Percentiles rank a stretch among this genome's conserved stretches.
Evolutionary conservation across 2,888 invertebrate species (phyloP).

Genomic region (Pherbina coryleti): DNA sequence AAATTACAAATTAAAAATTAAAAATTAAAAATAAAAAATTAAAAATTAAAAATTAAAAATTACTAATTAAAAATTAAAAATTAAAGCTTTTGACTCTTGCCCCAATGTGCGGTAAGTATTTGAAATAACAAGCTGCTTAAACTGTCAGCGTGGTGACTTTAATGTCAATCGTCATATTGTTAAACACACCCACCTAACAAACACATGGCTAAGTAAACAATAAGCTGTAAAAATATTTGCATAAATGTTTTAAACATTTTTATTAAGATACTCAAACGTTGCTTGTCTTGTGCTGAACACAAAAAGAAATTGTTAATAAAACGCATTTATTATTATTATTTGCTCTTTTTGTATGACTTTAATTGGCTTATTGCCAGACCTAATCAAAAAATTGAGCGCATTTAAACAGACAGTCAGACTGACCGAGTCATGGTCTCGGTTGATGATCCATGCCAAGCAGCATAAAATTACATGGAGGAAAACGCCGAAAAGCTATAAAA

Average conservation of each 20-base stretch:
- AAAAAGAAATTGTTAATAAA: not conserved
- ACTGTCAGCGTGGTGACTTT: too few relatives aligned
- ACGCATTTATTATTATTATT: not conserved
- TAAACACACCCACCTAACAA: not conserved
- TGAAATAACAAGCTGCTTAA: too few relatives aligned
- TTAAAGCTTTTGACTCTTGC: too few relatives aligned
- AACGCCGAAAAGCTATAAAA: not conserved
- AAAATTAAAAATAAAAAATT: too few relatives aligned
- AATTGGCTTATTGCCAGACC: conserved; percentile 4
- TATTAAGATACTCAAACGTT: not conserved
- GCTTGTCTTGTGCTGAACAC: not conserved
- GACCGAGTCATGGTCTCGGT: not conserved
- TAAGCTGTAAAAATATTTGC: not conserved
- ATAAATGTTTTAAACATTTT: not conserved
- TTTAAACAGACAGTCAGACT: not conserved
- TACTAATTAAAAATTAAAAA: too few relatives aligned
- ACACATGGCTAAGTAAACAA: not conserved
- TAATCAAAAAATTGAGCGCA: not conserved
- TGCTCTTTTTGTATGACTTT: not conserved
- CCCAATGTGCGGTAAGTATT: too few relatives aligned
- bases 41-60: too few relatives aligned
- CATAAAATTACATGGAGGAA: not conserved
- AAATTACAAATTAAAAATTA: too few relatives aligned
- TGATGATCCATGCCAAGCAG: not conserved
- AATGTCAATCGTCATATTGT: too few relatives aligned